These are phyloP conservation scores for Cladorhizidae sp. DNA, from an alignment of 37 sponge, comb jelly and placozoan species.

Conservation along the genomic window DNA sequence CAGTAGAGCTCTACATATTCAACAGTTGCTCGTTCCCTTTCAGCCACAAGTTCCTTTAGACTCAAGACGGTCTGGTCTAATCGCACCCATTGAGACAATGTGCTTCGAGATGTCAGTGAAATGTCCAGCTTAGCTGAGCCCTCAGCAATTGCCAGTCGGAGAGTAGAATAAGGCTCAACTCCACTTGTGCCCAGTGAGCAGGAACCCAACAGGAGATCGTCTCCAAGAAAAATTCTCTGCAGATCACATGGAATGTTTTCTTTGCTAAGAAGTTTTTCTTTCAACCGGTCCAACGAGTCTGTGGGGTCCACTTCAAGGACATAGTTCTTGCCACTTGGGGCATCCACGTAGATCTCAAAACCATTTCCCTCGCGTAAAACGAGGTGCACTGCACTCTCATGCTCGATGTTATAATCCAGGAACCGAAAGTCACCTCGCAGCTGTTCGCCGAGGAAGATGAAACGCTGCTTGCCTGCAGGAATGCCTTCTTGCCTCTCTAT, in stretches of 20 bases:
- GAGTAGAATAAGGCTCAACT: neutral
- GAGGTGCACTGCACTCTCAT: constrained; percentile 85
- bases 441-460: constrained; percentile 62
- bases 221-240: constrained; percentile 12
- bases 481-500: constrained; percentile 81
- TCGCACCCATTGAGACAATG: constrained; percentile 43
- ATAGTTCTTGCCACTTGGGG: constrained; percentile 4
- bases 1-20: constrained; percentile 36
- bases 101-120: neutral
- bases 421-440: constrained; percentile 68
- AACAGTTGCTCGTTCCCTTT: neutral
- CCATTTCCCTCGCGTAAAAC: constrained; percentile 74
- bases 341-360: constrained; percentile 22
- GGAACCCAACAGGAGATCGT: neutral
- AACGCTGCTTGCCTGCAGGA: constrained; percentile 58
- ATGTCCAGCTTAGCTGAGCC: constrained; percentile 42
- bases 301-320: constrained; percentile 27
- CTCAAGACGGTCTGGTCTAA: constrained; percentile 8
- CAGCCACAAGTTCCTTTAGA: constrained; percentile 36
- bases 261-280: constrained; percentile 6
- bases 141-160: constrained; percentile 17
- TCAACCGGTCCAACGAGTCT: constrained; percentile 46
- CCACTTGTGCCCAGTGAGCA: constrained; percentile 25
- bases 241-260: constrained; percentile 24
- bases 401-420: constrained; percentile 73